These are phyloP conservation scores for Iguana delicatissima DNA, from an alignment of 2,797 vertebrate species.

Conservation along the genomic window DNA sequence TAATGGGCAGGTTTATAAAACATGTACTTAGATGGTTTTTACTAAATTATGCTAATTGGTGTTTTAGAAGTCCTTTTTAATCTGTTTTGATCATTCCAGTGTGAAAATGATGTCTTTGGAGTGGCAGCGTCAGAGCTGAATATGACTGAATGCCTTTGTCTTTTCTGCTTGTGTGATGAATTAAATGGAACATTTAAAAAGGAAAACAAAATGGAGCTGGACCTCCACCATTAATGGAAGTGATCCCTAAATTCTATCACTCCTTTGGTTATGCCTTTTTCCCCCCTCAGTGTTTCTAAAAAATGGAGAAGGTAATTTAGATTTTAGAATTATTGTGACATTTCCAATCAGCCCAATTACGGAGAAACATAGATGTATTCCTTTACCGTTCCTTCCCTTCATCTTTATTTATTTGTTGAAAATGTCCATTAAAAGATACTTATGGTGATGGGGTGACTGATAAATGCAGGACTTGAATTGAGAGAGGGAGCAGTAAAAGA, in stretches of 20 bases:
- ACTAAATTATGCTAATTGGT: constrained; percentile 71
- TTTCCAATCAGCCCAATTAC: constrained; percentile 16
- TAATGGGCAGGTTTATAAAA: constrained; percentile 67
- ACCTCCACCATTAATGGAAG: constrained; percentile 31
- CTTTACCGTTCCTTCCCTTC: constrained; percentile 45
- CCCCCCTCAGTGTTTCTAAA: no score
- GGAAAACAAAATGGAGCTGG: constrained; percentile 58
- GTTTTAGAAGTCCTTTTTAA: constrained; percentile 70
- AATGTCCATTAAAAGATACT: constrained; percentile 61
- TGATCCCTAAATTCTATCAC: constrained; percentile 61
- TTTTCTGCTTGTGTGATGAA: constrained; percentile 56
- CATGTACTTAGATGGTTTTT: constrained; percentile 73
- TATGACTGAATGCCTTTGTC: constrained; percentile 56
- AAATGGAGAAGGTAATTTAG: neutral
- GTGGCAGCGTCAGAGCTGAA: fast-evolving
- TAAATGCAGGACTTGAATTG: neutral
- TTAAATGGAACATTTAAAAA: constrained; percentile 52
- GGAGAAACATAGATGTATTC: constrained; percentile 30
- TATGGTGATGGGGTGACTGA: constrained; percentile 62
- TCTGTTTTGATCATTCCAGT: constrained; percentile 71
- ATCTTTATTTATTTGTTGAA: constrained; percentile 48
- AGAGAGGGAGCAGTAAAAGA: constrained; percentile 50
- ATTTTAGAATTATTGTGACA: neutral
- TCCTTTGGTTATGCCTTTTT: neutral
- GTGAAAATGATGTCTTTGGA: constrained; percentile 57